phyloP scores from a whole-genome alignment of 2,888 invertebrate genomes.

The Caenorhabditis wallacei region DNA sequence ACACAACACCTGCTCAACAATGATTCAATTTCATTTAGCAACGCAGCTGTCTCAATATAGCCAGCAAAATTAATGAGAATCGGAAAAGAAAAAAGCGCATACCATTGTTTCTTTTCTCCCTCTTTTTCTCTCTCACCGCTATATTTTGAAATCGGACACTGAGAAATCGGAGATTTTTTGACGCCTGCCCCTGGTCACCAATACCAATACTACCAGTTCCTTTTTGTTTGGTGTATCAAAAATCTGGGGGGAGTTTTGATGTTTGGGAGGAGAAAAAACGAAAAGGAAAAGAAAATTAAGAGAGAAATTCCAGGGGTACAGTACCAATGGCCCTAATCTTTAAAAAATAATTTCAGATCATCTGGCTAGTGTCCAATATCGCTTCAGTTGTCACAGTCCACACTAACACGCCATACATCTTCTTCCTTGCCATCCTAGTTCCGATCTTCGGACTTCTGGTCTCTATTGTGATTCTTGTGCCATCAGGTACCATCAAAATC shows the following conservation, averaged over 20 bases:
- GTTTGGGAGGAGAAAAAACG: slow-evolving; percentile 13
- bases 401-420: slow-evolving; percentile 27
- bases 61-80: slow-evolving; percentile 6
- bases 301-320: not conserved
- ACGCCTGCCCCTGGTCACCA: slow-evolving; percentile 32
- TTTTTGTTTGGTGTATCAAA: slow-evolving; percentile 36
- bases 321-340: no score
- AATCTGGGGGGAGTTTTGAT: slow-evolving; percentile 17
- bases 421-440: slow-evolving; percentile 26
- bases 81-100: slow-evolving; percentile 28
- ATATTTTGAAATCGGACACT: slow-evolving; percentile 62
- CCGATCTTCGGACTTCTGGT: slow-evolving; percentile 34
- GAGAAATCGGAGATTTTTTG: slow-evolving; percentile 52
- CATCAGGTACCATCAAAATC: slow-evolving; percentile 25
- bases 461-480: slow-evolving; percentile 40
- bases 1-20: not conserved
- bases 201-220: slow-evolving; percentile 28
- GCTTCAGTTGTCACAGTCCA: slow-evolving; percentile 13
- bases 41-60: slow-evolving; percentile 56
- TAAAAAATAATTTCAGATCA: slow-evolving; percentile 29
- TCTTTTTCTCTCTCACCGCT: slow-evolving; percentile 18
- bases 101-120: slow-evolving; percentile 5
- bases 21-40: slow-evolving; percentile 17
- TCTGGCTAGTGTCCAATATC: slow-evolving; percentile 51
- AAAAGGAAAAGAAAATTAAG: not conserved